These are phyloP conservation scores for Hypomecis punctinalis DNA, from an alignment of 2,888 invertebrate genomes.

Conservation along the genomic window DNA sequence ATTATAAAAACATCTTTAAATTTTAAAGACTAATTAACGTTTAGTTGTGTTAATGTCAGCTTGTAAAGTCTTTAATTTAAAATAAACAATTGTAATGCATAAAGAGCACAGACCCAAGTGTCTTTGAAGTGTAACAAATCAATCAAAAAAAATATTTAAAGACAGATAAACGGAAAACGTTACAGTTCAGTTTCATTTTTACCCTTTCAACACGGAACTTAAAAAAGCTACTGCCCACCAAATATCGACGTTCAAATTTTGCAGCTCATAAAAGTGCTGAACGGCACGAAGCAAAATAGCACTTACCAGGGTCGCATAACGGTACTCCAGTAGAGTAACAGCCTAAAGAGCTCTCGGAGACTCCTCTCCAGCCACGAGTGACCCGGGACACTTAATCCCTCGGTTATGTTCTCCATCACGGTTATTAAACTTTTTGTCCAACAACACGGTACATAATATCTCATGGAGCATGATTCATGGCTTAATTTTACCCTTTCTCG, in stretches of 20 bases:
- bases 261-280: constrained; percentile 25
- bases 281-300: constrained; percentile 12
- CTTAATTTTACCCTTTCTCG: constrained; percentile 20
- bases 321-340: constrained; percentile 16
- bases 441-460: constrained; percentile 21
- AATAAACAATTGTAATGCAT: too few species aligned
- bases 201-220: too few species aligned
- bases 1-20: too few species aligned
- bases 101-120: too few species aligned
- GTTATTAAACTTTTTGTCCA: constrained; percentile 31
- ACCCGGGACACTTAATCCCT: constrained; percentile 24
- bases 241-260: constrained; percentile 2
- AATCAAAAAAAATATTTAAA: too few species aligned
- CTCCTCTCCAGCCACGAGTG: constrained; percentile 18
- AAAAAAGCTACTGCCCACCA: background rate
- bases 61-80: too few species aligned
- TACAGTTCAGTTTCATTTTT: too few species aligned
- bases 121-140: too few species aligned
- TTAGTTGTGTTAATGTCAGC: too few species aligned
- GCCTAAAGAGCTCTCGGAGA: constrained; percentile 13
- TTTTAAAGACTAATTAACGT: too few species aligned
- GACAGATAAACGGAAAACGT: too few species aligned
- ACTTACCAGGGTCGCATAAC: constrained; percentile 20
- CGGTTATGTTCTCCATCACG: constrained; percentile 16
- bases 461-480: constrained; percentile 24